Conservation (phyloP, 1,140 invertebrate species). For the Pseudoatta argentina region DNA sequence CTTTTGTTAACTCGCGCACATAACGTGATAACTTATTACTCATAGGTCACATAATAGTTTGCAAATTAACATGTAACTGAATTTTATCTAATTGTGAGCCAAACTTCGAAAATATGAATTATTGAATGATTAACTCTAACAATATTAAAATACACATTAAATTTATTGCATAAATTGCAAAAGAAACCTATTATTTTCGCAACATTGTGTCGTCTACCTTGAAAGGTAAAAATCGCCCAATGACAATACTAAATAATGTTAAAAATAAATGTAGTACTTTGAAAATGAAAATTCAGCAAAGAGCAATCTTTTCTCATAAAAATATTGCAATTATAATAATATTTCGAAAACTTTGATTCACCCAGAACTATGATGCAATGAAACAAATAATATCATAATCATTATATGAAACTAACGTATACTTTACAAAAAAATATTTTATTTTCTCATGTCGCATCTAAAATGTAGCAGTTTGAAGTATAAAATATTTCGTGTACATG, state of each 20-base stretch:
- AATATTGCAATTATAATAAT: background rate
- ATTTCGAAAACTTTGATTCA: background rate
- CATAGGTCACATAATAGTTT: slow-evolving; percentile 1
- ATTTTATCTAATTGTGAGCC: background rate
- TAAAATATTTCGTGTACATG: slow-evolving; percentile 25
- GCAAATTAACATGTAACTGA: slow-evolving; percentile 8
- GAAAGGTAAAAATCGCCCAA: background rate
- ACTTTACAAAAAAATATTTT: slow-evolving; percentile 75
- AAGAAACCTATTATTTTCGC: background rate
- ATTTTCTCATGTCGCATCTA: slow-evolving; percentile 62
- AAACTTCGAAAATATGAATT: slow-evolving; percentile 15
- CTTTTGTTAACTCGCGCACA: slow-evolving; percentile 16
- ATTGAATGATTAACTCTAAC: background rate
- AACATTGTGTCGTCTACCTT: background rate
- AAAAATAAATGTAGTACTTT: background rate
- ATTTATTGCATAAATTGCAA: background rate
- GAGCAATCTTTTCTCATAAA: background rate
- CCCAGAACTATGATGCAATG: background rate
- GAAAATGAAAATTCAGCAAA: background rate
- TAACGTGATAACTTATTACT: background rate
- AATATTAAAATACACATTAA: background rate
- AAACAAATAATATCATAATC: slow-evolving; percentile 76
- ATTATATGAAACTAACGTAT: slow-evolving; percentile 81
- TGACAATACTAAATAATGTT: background rate
- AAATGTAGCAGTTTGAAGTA: background rate